Evolutionary conservation across 2,888 invertebrate genomes (phyloP).

Genomic region (Dryomyza anilis): DNA sequence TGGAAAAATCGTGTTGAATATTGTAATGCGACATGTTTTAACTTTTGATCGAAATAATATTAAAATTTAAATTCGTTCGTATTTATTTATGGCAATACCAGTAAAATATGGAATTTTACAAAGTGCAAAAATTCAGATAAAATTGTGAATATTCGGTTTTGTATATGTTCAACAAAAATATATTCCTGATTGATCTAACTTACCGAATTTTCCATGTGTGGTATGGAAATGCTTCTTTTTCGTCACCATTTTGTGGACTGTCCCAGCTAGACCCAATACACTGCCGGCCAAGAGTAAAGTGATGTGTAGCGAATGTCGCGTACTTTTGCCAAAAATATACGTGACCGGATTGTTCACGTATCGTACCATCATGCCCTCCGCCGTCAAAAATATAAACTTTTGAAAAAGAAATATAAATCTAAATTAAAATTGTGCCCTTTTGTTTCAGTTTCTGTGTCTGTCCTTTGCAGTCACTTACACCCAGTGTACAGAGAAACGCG

Average conservation of each 20-base stretch:
- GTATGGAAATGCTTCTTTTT: conserved; percentile 50
- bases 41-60: no score
- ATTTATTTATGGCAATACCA: not conserved
- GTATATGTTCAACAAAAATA: not conserved
- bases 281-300: conserved; percentile 47
- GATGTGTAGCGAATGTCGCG: conserved; percentile 46
- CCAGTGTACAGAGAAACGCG: conserved; percentile 56
- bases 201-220: conserved; percentile 51
- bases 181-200: conserved; percentile 13
- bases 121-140: no score
- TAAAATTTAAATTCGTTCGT: not conserved
- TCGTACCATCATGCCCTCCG: conserved; percentile 53
- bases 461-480: conserved; percentile 45
- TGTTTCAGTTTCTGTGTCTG: no score
- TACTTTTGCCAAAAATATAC: conserved; percentile 36
- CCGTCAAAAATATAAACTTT: conserved; percentile 54
- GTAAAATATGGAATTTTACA: not conserved
- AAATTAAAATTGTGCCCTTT: no score
- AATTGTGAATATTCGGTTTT: not conserved
- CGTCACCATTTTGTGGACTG: conserved; percentile 47
- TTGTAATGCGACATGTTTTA: not conserved
- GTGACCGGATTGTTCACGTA: conserved; percentile 41
- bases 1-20: not conserved
- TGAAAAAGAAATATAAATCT: no score
- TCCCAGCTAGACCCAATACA: conserved; percentile 48